A percentile compares a stretch with the other conserved stretches of the same genome.
Conservation (phyloP, 2,888 invertebrate species). For the Nomada ferruginata region DNA sequence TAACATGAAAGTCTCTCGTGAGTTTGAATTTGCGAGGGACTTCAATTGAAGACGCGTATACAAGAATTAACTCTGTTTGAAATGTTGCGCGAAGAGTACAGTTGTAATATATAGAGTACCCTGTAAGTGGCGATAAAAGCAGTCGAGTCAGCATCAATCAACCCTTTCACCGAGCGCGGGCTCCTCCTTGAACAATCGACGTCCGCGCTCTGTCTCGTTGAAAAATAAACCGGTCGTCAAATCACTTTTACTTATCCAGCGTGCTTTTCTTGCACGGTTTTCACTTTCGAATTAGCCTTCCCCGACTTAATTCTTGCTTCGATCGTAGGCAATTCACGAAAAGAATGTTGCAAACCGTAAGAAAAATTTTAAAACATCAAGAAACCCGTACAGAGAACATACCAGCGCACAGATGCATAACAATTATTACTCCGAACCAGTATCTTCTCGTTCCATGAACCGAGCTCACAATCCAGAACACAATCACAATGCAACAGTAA, state of each 20-base stretch:
- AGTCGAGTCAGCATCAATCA: conserved; percentile 50
- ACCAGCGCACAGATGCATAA: no score
- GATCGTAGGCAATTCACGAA: no score
- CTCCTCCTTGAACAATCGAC: conserved; percentile 30
- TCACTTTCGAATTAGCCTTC: neutral
- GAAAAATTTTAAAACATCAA: no score
- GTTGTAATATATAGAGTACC: conserved; percentile 46
- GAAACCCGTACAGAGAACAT: no score
- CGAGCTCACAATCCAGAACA: no score
- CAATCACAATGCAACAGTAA: no score
- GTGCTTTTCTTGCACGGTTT: neutral
- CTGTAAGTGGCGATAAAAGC: conserved; percentile 51
- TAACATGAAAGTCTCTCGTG: neutral
- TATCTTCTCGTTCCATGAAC: no score
- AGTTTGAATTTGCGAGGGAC: neutral
- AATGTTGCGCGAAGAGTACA: conserved; percentile 13
- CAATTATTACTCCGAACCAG: no score
- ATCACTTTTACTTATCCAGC: conserved; percentile 7
- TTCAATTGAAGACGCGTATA: neutral
- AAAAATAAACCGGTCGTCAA: conserved; percentile 36
- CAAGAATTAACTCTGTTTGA: conserved; percentile 12
- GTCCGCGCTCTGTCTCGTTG: conserved; percentile 34
- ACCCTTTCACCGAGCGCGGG: conserved; percentile 42
- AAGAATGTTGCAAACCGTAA: no score
- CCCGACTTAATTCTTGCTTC: no score